Percentiles rank a stretch among this genome's conserved stretches.
phyloP scores from a whole-genome alignment of 2,888 invertebrate species.

The Stictocephala bisonia region DNA sequence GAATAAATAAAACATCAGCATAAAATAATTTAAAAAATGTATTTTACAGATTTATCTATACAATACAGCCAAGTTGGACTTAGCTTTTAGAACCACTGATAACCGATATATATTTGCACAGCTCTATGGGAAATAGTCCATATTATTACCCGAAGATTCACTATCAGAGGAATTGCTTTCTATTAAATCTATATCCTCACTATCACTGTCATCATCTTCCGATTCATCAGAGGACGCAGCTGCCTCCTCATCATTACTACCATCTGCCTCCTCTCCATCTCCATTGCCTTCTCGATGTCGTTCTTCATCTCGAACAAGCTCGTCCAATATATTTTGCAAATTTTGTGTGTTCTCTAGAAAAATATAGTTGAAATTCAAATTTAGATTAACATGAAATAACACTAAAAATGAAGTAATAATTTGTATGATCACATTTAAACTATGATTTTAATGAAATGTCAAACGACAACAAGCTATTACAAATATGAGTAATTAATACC shows the following conservation, averaged over 20 bases:
- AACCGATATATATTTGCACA: not conserved
- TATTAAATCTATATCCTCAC: constrained; percentile 59
- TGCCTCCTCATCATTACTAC: constrained; percentile 25
- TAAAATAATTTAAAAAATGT: constrained; percentile 29
- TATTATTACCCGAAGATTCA: constrained; percentile 61
- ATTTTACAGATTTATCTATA: constrained; percentile 24
- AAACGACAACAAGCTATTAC: no score
- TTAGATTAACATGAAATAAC: no score
- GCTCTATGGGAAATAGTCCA: constrained; percentile 61
- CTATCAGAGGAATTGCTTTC: constrained; percentile 57
- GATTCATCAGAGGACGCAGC: constrained; percentile 57
- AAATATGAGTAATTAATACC: no score
- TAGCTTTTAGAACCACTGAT: not conserved
- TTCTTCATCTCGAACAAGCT: constrained; percentile 26
- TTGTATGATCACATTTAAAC: no score
- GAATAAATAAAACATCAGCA: not conserved
- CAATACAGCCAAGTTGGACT: constrained; percentile 18
- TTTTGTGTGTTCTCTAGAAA: not conserved
- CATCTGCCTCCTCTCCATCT: constrained; percentile 54
- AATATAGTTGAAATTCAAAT: not conserved
- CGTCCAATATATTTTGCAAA: constrained; percentile 13
- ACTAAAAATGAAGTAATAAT: no score
- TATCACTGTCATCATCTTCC: constrained; percentile 50
- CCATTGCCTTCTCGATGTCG: constrained; percentile 20
- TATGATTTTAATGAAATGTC: no score